Evolutionary conservation across 2,113 vertebrate species (phyloP), one percentile per base, ranked within the genome.

Genomic region (Cyphomyrus discorhynchus): DNA sequence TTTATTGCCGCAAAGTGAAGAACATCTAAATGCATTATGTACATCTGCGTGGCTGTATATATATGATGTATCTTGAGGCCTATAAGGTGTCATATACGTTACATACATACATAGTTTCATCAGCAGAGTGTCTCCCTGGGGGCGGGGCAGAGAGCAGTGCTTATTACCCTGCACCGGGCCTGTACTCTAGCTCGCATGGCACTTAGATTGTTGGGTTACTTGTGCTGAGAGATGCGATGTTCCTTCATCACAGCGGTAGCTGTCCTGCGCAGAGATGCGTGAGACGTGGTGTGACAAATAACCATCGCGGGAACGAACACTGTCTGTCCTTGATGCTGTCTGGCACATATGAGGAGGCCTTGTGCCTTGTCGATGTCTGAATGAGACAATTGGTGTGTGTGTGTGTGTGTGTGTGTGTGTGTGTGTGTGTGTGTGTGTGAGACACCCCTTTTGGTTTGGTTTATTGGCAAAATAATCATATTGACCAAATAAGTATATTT

Each of bases 201-300:
- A 53, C 6, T n/a, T 46, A 47, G 82, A 84, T 84, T 47, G 85
- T n/a, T 87, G 50, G 50, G 49, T 87, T 50, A 49, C 84, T 50
- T 47, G 46, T 11, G 24, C 84, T 31, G 84, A 50, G 47, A 86
- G 47, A 85, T 85, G 46, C 46, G 46, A 31, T 47, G 13, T 35
- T 87, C 85, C 85, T 87, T 31, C 85, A 53, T 35, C 50, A 39
- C 85, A 53, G 85, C 85, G 47, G 13, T 87, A 53, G 47, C 85
- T 87, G 85, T 87, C 85, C n/a, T 87, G 49, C 50, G 85, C 50
- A 19, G 49, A 27, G 50, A 50, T 17, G 85, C 50, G 49, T 53
- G 85, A 87, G 19, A 87, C 24, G 50, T 27, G 13, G n/a, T 53
- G 85, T 87, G 85, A 53, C 85, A 53, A 47, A 87, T 39, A 47